Conservation (phyloP, 2,797 vertebrate genomes). For the Rhinogobio ventralis region DNA sequence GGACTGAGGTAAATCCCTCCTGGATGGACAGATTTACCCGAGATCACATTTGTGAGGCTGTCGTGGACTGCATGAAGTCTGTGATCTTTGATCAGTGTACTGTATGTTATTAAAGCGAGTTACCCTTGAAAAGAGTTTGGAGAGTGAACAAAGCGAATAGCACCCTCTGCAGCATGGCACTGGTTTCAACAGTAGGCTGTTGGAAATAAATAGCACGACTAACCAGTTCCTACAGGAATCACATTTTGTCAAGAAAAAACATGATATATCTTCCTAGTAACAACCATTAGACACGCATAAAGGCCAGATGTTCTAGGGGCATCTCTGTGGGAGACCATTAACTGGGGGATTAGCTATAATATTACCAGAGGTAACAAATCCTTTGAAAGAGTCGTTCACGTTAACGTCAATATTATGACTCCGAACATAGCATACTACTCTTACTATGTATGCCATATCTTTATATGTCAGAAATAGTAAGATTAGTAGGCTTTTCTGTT, state of each 20-base stretch:
- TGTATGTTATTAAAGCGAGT: slow-evolving; percentile 4
- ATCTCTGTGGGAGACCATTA: background rate
- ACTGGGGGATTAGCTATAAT: background rate
- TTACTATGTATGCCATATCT: background rate
- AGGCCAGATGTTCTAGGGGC: background rate
- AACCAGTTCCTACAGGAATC: background rate
- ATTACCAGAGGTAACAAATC: background rate
- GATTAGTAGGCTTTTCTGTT: background rate
- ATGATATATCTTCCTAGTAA: background rate
- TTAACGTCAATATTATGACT: background rate
- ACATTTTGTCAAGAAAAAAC: background rate
- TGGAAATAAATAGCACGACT: background rate
- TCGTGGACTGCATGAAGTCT: background rate
- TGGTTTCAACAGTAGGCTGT: background rate
- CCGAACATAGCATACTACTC: background rate
- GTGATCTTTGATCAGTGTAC: background rate
- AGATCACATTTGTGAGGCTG: background rate
- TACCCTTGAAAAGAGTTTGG: slow-evolving; percentile 9
- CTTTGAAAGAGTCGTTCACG: background rate
- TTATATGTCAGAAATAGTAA: background rate
- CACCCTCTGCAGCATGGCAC: slow-evolving; percentile 22
- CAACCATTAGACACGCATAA: background rate
- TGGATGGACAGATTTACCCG: background rate
- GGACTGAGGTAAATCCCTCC: background rate
- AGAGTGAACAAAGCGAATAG: slow-evolving; percentile 14